A percentile compares a stretch with the other conserved stretches of the same genome.
These are phyloP conservation scores for Tiliacea citrago DNA, from an alignment of 2,888 invertebrate genomes.

Conservation along the genomic window DNA sequence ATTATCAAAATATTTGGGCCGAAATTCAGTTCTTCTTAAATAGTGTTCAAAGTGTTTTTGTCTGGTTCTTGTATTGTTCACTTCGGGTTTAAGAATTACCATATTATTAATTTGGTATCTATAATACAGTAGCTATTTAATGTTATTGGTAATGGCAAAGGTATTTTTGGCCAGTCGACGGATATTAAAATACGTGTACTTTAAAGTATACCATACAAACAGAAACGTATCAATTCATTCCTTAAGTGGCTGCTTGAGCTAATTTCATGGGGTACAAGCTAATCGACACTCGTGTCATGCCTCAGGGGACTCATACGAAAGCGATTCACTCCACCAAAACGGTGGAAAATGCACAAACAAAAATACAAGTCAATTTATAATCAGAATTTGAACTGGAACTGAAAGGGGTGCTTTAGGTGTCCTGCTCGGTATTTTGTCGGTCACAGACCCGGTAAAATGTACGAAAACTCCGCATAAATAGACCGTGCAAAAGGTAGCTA, in stretches of 20 bases:
- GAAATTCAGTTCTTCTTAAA: not conserved
- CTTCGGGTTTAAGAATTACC: not conserved
- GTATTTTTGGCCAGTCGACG: not conserved
- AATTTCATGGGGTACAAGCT: slow-evolving; percentile 25
- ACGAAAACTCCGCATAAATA: slow-evolving; percentile 46
- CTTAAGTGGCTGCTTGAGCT: slow-evolving; percentile 12
- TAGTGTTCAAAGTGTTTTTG: not conserved
- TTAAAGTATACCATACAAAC: slow-evolving; percentile 6
- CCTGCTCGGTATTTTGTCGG: slow-evolving; percentile 52
- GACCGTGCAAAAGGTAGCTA: slow-evolving; percentile 52
- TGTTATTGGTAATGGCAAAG: not conserved
- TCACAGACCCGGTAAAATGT: slow-evolving; percentile 51
- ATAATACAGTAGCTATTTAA: not conserved
- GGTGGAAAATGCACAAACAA: slow-evolving; percentile 20
- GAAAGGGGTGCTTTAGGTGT: slow-evolving; percentile 39
- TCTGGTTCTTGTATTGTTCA: not conserved
- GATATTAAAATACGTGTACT: not conserved
- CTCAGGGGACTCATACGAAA: slow-evolving; percentile 42
- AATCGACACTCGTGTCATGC: slow-evolving; percentile 48
- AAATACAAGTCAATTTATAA: slow-evolving; percentile 48
- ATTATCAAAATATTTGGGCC: not conserved
- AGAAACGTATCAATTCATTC: slow-evolving; percentile 8
- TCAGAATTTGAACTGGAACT: slow-evolving; percentile 39
- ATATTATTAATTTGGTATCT: not conserved
- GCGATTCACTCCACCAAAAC: slow-evolving; percentile 15